A percentile compares a stretch with the other conserved stretches of the same genome.
These are phyloP conservation scores for Cynopterus sphinx DNA, from an alignment of 2,797 vertebrate species.

Conservation along the genomic window DNA sequence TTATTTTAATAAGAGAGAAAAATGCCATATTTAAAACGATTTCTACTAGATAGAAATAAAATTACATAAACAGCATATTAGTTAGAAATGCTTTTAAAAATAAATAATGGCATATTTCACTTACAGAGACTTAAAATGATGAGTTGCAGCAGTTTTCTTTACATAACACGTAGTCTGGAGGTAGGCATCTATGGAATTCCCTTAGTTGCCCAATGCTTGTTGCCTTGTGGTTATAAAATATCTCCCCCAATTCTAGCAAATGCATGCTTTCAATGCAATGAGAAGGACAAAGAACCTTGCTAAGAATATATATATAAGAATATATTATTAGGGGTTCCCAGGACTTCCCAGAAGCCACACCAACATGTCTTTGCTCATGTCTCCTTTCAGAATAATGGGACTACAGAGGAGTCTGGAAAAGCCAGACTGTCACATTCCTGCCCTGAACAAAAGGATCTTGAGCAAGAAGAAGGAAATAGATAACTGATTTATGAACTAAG, in stretches of 20 bases:
- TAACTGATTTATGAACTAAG: not conserved
- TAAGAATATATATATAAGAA: not conserved
- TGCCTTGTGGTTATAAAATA: not conserved
- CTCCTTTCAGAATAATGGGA: not conserved
- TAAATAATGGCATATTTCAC: conserved; percentile 18
- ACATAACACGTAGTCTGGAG: not conserved
- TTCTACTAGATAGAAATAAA: conserved; percentile 27
- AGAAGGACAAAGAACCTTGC: not conserved
- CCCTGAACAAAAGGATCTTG: not conserved
- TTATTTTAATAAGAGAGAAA: conserved; percentile 36
- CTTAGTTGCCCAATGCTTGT: not conserved
- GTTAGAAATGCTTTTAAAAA: conserved; percentile 19
- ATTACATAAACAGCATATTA: conserved; percentile 28
- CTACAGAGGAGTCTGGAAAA: not conserved
- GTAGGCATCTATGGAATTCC: not conserved
- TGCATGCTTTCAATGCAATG: not conserved
- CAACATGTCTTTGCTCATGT: not conserved
- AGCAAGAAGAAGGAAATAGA: not conserved
- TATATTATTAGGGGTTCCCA: not conserved
- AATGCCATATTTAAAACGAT: conserved; percentile 34
- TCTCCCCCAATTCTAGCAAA: not conserved
- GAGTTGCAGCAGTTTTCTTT: not conserved
- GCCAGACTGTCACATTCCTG: not conserved
- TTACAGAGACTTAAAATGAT: conserved; percentile 1
- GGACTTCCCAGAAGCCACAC: not conserved